Conservation (phyloP, 2,888 invertebrate species). For the Unio pictorum region DNA sequence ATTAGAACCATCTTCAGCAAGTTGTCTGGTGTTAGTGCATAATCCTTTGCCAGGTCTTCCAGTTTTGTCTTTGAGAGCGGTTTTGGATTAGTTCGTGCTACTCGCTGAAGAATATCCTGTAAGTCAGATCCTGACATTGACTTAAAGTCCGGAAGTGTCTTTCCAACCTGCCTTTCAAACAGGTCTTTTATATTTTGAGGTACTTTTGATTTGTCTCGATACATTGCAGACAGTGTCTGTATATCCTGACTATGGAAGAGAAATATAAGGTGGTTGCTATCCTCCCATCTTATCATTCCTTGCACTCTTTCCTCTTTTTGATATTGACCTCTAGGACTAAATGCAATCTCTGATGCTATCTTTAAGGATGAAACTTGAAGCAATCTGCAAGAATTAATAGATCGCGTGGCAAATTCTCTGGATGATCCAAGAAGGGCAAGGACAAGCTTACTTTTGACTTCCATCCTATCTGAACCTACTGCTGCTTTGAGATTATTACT, state of each 20-base stretch:
- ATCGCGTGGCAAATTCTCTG: conserved; percentile 14
- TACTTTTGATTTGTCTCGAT: conserved; percentile 12
- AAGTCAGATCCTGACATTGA: conserved; percentile 6
- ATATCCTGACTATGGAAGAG: conserved; percentile 24
- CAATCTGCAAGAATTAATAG: conserved; percentile 8
- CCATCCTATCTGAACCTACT: not conserved
- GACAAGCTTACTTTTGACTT: conserved; percentile 14
- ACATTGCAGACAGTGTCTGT: conserved; percentile 21
- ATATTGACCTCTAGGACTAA: not conserved
- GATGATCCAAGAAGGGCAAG: conserved; percentile 16
- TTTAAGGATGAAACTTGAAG: conserved; percentile 1
- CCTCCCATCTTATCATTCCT: conserved; percentile 38
- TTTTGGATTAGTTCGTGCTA: conserved; percentile 6
- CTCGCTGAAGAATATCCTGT: conserved; percentile 9
- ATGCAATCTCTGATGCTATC: not conserved
- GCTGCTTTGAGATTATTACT: conserved; percentile 4
- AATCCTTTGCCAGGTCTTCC: conserved; percentile 5
- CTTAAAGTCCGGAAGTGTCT: conserved; percentile 3
- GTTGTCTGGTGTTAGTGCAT: conserved; percentile 38
- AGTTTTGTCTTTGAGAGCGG: conserved; percentile 2
- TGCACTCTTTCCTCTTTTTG: conserved; percentile 15
- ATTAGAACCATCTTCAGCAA: conserved; percentile 36
- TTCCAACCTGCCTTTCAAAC: conserved; percentile 25
- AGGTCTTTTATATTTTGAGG: conserved; percentile 10
- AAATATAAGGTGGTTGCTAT: conserved; percentile 29